Evolutionary conservation across 1,140 invertebrate species (phyloP).

Genomic region (Magallana angulata): DNA sequence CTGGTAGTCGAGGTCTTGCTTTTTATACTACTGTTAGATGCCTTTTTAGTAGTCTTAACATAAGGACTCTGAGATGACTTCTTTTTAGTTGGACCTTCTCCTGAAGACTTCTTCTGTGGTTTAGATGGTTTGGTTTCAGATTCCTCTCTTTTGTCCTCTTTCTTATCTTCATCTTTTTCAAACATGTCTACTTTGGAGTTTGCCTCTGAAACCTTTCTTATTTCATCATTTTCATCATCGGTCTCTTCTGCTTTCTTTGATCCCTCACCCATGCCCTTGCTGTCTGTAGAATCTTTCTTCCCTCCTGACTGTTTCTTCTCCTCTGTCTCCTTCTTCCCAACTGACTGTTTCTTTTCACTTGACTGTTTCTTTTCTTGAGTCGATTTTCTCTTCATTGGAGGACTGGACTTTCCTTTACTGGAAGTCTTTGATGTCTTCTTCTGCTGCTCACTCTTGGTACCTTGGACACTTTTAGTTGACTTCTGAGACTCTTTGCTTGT

Average conservation of each 20-base stretch:
- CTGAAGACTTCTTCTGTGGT: background rate
- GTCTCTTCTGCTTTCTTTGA: background rate
- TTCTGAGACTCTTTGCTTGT: slow-evolving; percentile 12
- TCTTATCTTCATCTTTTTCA: slow-evolving; percentile 20
- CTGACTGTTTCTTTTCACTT: background rate
- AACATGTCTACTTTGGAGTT: background rate
- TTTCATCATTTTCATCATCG: slow-evolving; percentile 23
- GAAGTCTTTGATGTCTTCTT: slow-evolving; percentile 15
- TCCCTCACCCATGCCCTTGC: background rate
- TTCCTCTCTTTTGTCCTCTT: background rate
- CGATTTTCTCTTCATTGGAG: background rate
- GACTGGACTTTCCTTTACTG: background rate
- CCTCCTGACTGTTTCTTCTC: background rate
- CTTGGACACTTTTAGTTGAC: background rate
- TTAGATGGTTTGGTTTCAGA: background rate
- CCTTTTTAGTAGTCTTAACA: background rate
- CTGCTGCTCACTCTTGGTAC: background rate
- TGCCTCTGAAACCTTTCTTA: slow-evolving; percentile 16
- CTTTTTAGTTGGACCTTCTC: background rate
- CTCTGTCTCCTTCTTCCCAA: background rate
- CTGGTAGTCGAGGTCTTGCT: background rate
- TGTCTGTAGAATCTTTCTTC: background rate
- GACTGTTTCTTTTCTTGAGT: background rate
- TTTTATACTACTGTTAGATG: background rate
- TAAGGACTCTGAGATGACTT: background rate